Evolutionary conservation across 2,888 invertebrate species (phyloP).

Genomic region (Rhyacophila evoluta): DNA sequence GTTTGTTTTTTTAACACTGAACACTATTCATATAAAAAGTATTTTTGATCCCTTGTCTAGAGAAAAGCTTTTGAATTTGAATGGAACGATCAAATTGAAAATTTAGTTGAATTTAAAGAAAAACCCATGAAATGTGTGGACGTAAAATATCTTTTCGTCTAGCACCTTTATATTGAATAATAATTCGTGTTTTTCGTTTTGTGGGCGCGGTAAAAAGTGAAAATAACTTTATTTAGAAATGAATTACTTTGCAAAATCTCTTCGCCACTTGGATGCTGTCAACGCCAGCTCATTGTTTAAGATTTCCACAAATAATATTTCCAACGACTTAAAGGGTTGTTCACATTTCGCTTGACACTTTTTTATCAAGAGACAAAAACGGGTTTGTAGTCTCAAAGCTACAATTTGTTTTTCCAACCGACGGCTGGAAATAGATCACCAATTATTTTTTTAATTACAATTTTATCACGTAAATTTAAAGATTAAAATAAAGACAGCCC

Average conservation of each 20-base stretch:
- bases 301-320: constrained; percentile 45
- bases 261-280: background rate
- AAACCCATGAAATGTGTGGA: background rate
- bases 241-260: constrained; percentile 16
- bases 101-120: too few relatives aligned
- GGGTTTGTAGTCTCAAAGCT: too few relatives aligned
- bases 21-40: too few relatives aligned
- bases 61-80: too few relatives aligned
- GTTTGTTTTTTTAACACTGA: too few relatives aligned
- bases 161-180: background rate
- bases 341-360: background rate
- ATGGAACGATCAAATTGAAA: too few relatives aligned
- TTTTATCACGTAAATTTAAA: too few relatives aligned
- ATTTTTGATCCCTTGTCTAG: too few relatives aligned
- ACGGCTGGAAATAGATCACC: too few relatives aligned
- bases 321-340: constrained; percentile 25
- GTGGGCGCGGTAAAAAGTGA: background rate
- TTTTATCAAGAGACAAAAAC: background rate
- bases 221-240: constrained; percentile 20
- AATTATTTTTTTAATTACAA: too few relatives aligned
- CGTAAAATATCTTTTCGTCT: background rate
- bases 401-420: too few relatives aligned
- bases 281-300: constrained; percentile 41
- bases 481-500: too few relatives aligned
- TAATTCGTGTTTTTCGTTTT: background rate